Evolutionary conservation across 2,888 invertebrate genomes (phyloP).

Genomic region (Drosophila histrio): DNA sequence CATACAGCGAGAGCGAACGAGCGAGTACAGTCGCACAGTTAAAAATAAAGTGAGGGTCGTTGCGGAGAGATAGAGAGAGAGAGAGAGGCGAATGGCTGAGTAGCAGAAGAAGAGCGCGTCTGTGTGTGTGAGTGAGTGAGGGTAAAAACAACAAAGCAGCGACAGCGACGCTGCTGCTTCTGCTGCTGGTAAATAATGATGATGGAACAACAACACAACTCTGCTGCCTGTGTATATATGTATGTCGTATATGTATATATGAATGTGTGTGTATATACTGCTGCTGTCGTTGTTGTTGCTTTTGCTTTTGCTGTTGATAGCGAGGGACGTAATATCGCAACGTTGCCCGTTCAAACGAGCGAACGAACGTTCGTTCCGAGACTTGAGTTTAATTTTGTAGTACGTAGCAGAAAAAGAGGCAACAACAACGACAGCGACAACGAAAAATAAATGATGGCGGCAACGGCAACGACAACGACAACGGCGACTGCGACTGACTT

Average conservation of each 20-base stretch:
- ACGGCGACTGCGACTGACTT: constrained; percentile 65
- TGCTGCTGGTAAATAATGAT: constrained; percentile 79
- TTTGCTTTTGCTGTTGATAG: constrained; percentile 56
- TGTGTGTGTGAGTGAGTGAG: constrained; percentile 50
- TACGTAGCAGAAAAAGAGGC: constrained; percentile 73
- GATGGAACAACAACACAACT: constrained; percentile 72
- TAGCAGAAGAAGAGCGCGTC: constrained; percentile 35
- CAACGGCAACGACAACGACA: constrained; percentile 64
- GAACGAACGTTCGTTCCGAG: constrained; percentile 74
- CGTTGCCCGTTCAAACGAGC: constrained; percentile 77
- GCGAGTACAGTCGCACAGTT: constrained; percentile 82
- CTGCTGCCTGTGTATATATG: constrained; percentile 26
- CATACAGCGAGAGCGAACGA: constrained; percentile 68
- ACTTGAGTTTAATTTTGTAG: constrained; percentile 79
- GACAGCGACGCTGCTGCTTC: constrained; percentile 39
- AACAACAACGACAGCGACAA: constrained; percentile 43
- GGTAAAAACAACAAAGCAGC: constrained; percentile 74
- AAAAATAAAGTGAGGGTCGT: constrained; percentile 79
- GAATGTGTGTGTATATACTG: constrained; percentile 46
- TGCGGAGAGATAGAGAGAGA: constrained; percentile 46
- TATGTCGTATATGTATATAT: constrained; percentile 19
- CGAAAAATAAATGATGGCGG: constrained; percentile 78
- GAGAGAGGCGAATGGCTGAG: constrained; percentile 38
- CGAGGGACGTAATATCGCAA: constrained; percentile 77
- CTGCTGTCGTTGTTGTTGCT: constrained; percentile 33